Conservation (phyloP, 2,113 vertebrate species). For the Sphaerodactylus townsendi region DNA sequence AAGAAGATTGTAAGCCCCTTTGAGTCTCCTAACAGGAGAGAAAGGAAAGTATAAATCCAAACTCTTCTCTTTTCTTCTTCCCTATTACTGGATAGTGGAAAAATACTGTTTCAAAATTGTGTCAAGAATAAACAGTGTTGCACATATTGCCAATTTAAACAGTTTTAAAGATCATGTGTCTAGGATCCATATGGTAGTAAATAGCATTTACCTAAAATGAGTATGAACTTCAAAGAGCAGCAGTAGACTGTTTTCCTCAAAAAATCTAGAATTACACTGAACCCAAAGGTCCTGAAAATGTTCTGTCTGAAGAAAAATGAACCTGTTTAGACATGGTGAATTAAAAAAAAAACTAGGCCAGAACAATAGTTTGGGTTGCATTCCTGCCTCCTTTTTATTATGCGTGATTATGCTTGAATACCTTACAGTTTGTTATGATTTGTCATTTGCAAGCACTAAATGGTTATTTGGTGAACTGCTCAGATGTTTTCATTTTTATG, state of each 20-base stretch:
- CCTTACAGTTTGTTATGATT: no score
- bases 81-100: slow-evolving; percentile 22
- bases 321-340: neutral
- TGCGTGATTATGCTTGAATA: no score
- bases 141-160: neutral
- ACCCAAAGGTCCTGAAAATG: slow-evolving; percentile 14
- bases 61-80: no score
- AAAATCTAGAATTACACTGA: slow-evolving; percentile 6
- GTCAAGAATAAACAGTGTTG: no score
- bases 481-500: no score
- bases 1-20: no score
- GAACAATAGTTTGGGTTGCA: neutral
- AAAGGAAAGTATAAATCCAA: no score
- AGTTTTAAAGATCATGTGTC: neutral
- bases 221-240: neutral
- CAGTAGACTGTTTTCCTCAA: slow-evolving; percentile 2
- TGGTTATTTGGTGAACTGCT: no score
- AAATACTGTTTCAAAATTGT: slow-evolving; percentile 47
- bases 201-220: neutral
- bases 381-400: no score
- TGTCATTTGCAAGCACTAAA: no score
- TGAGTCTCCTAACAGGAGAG: no score
- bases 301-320: neutral
- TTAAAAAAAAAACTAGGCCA: neutral
- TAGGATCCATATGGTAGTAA: slow-evolving; percentile 10